phyloP scores from a whole-genome alignment of 2,888 invertebrate species.

The Pocota personata region DNA sequence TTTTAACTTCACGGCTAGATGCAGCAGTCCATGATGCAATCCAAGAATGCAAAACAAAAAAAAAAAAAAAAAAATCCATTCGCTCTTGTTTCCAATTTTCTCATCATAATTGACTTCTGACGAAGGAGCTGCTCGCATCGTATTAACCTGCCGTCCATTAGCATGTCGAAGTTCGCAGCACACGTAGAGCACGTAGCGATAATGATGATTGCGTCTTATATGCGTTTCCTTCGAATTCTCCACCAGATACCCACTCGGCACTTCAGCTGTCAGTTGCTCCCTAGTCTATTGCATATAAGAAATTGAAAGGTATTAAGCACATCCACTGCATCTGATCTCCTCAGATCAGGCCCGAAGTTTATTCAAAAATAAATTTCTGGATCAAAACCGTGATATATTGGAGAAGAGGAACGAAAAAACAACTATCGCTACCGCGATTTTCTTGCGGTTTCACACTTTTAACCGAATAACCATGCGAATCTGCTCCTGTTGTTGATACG shows the following conservation, averaged over 20 bases:
- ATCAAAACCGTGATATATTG: constrained; percentile 46
- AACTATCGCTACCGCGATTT: constrained; percentile 80
- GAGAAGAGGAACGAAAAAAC: background rate
- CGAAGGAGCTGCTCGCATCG: constrained; percentile 61
- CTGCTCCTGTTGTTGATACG: constrained; percentile 61
- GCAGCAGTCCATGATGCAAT: background rate
- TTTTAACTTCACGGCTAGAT: background rate
- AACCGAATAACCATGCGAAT: constrained; percentile 67
- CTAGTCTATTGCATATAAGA: constrained; percentile 31
- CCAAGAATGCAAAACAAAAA: background rate
- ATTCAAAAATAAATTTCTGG: constrained; percentile 57
- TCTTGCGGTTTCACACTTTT: constrained; percentile 82
- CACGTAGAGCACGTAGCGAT: constrained; percentile 70
- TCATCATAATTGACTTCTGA: constrained; percentile 73
- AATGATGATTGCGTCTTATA: constrained; percentile 73
- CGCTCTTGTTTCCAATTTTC: constrained; percentile 72
- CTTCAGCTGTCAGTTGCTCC: background rate
- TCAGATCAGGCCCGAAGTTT: constrained; percentile 18
- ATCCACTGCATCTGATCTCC: constrained; percentile 24
- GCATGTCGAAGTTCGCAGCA: constrained; percentile 71
- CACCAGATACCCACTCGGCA: background rate
- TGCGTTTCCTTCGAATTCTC: constrained; percentile 61
- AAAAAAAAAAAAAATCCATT: constrained; percentile 25
- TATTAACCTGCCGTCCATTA: constrained; percentile 69
- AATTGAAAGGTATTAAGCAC: constrained; percentile 64